These are phyloP conservation scores for Columba livia DNA, from an alignment of 2,113 vertebrate species.

Conservation along the genomic window DNA sequence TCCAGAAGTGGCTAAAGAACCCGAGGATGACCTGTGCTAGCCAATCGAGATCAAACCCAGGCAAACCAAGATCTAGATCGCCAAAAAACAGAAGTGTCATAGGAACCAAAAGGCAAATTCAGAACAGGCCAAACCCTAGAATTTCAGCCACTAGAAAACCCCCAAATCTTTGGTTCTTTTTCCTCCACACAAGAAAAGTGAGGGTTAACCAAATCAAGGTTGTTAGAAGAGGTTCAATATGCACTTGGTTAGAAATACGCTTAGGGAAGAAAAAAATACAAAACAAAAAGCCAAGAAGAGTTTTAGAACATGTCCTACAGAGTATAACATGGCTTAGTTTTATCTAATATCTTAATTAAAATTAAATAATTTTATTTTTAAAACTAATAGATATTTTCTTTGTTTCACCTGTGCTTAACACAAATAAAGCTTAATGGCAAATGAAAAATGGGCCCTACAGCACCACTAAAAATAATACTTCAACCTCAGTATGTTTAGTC, in stretches of 20 bases:
- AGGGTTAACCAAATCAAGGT: slow-evolving; percentile 82
- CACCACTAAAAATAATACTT: not conserved
- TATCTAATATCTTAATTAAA: not conserved
- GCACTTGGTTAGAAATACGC: slow-evolving; percentile 76
- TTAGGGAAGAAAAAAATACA: slow-evolving; percentile 66
- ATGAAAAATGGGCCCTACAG: not conserved
- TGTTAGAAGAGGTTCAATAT: slow-evolving; percentile 83
- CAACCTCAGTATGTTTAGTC: not conserved
- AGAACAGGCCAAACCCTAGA: slow-evolving; percentile 87
- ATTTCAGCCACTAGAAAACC: slow-evolving; percentile 75
- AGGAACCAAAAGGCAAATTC: slow-evolving; percentile 94
- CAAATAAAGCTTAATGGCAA: not conserved
- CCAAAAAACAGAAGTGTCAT: slow-evolving; percentile 92
- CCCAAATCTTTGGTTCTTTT: slow-evolving; percentile 72
- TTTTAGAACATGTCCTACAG: slow-evolving; percentile 51
- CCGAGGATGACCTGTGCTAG: slow-evolving; percentile 97
- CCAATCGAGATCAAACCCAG: slow-evolving; percentile 86
- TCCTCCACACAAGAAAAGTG: slow-evolving; percentile 83
- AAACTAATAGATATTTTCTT: not conserved
- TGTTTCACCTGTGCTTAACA: not conserved
- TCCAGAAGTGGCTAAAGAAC: slow-evolving; percentile 79
- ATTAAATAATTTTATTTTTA: not conserved
- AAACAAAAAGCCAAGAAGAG: slow-evolving; percentile 53
- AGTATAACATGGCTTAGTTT: slow-evolving; percentile 23
- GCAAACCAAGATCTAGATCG: slow-evolving; percentile 93